Evolutionary conservation across 2,888 invertebrate genomes (phyloP).

Genomic region (Apamea sordens): DNA sequence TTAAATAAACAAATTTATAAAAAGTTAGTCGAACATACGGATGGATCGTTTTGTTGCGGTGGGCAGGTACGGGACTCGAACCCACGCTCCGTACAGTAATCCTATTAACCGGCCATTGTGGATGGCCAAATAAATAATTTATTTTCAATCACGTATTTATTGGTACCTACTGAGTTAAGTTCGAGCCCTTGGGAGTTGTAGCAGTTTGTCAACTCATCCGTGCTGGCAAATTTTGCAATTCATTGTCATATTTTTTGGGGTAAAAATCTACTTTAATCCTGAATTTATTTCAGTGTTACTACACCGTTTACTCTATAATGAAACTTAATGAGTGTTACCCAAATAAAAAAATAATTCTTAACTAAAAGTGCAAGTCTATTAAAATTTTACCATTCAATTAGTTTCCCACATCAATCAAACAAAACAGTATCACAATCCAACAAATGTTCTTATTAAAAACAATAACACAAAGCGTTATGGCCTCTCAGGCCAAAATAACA

Average conservation of each 20-base stretch:
- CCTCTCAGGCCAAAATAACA: conserved; percentile 73
- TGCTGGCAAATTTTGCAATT: conserved; percentile 54
- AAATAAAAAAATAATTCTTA: background rate
- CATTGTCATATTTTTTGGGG: conserved; percentile 31
- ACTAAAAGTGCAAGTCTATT: background rate
- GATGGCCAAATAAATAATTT: conserved; percentile 87
- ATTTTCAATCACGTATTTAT: conserved; percentile 82
- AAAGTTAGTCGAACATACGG: conserved; percentile 82
- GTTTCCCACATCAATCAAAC: conserved; percentile 87
- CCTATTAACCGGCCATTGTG: conserved; percentile 87
- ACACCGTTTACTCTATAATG: background rate
- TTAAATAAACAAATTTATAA: conserved; percentile 90
- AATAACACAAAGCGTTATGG: conserved; percentile 78
- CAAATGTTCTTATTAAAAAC: conserved; percentile 83
- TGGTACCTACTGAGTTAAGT: conserved; percentile 71
- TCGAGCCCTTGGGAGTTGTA: conserved; percentile 72
- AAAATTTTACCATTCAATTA: conserved; percentile 30
- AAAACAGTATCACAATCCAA: conserved; percentile 74
- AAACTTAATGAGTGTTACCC: background rate
- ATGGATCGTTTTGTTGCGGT: conserved; percentile 82
- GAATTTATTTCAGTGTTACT: background rate
- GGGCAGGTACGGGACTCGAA: conserved; percentile 83
- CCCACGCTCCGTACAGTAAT: conserved; percentile 85
- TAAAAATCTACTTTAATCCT: conserved; percentile 7
- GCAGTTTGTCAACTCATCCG: conserved; percentile 75